These are phyloP conservation scores for Miichthys miiuy DNA, from an alignment of 2,797 vertebrate species.

Conservation along the genomic window DNA sequence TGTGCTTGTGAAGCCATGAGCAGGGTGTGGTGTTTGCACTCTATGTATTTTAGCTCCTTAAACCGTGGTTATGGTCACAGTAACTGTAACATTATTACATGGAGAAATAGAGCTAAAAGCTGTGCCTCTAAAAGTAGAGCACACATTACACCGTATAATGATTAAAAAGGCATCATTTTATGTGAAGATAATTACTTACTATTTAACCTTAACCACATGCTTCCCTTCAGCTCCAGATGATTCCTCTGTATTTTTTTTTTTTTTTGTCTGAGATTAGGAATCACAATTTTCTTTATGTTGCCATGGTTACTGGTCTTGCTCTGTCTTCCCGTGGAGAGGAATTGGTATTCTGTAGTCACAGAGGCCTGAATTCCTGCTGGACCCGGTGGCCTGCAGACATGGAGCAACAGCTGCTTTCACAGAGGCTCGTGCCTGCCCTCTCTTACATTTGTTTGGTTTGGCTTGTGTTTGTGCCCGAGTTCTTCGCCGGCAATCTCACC, in stretches of 20 bases:
- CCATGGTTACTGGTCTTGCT: slow-evolving; percentile 68
- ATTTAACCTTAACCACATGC: slow-evolving; percentile 49
- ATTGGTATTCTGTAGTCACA: slow-evolving; percentile 72
- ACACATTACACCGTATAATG: slow-evolving; percentile 18
- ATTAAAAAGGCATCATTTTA: slow-evolving; percentile 45
- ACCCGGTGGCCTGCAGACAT: slow-evolving; percentile 65
- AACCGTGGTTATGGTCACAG: slow-evolving; percentile 40
- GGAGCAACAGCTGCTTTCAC: slow-evolving; percentile 67
- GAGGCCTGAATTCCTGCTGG: slow-evolving; percentile 68
- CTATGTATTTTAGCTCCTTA: slow-evolving; percentile 54
- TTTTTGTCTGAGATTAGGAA: slow-evolving; percentile 53
- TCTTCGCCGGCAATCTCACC: slow-evolving; percentile 4
- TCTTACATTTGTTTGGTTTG: slow-evolving; percentile 27
- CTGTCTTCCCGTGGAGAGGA: slow-evolving; percentile 54
- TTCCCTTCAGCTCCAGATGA: slow-evolving; percentile 44
- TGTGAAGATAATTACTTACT: slow-evolving; percentile 48
- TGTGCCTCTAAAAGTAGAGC: slow-evolving; percentile 42
- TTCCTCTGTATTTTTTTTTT: slow-evolving; percentile 22
- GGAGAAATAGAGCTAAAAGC: slow-evolving; percentile 22
- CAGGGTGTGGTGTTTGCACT: slow-evolving; percentile 61
- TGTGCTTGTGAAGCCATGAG: slow-evolving; percentile 49
- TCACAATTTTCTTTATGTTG: slow-evolving; percentile 67
- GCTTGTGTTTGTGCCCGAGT: slow-evolving; percentile 20
- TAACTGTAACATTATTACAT: slow-evolving; percentile 66
- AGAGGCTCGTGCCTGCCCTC: slow-evolving; percentile 28